Conservation (phyloP, 2,888 invertebrate genomes). For the Cheilosia impressa region DNA sequence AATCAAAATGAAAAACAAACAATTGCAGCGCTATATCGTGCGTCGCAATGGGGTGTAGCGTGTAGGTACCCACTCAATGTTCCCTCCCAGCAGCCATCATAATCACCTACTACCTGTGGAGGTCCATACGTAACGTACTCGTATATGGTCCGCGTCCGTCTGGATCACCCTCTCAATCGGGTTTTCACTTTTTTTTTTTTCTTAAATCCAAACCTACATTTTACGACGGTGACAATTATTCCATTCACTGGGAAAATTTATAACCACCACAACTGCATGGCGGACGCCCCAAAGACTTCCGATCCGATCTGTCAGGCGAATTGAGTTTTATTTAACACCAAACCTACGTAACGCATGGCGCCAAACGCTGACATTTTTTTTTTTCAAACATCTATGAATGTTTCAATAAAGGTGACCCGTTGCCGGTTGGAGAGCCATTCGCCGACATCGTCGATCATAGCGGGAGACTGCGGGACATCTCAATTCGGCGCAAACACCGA, state of each 20-base stretch:
- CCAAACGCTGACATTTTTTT: neutral
- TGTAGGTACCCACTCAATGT: constrained; percentile 19
- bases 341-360: constrained; percentile 11
- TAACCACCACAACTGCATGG: constrained; percentile 16
- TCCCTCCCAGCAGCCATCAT: constrained; percentile 41
- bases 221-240: constrained; percentile 45
- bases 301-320: constrained; percentile 56
- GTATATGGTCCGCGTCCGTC: neutral
- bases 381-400: constrained; percentile 23
- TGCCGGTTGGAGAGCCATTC: constrained; percentile 23
- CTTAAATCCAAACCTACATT: constrained; percentile 12
- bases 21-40: constrained; percentile 19
- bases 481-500: constrained; percentile 23
- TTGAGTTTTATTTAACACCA: constrained; percentile 69
- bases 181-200: constrained; percentile 50
- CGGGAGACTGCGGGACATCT: constrained; percentile 42
- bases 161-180: constrained; percentile 19
- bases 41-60: constrained; percentile 59
- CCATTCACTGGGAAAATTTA: constrained; percentile 44
- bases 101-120: constrained; percentile 67
- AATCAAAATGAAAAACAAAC: constrained; percentile 66
- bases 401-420: neutral
- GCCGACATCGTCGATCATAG: constrained; percentile 39
- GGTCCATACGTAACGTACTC: neutral
- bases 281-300: constrained; percentile 60